Percentiles rank a stretch among this genome's conserved stretches.
phyloP scores from a whole-genome alignment of 2,113 vertebrate genomes.

The Marmota flaviventris region DNA sequence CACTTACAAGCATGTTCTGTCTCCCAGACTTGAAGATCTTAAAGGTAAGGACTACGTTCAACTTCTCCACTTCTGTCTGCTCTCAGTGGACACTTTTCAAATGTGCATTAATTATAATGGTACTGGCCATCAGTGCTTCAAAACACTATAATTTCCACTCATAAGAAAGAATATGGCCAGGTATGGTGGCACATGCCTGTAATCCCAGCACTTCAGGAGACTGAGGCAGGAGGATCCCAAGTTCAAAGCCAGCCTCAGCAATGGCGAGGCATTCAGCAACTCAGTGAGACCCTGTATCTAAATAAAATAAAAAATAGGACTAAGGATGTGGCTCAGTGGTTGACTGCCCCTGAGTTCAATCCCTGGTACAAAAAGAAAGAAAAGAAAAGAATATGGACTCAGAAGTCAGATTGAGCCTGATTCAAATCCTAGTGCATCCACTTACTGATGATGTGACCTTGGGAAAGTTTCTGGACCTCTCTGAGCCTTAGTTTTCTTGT shows the following conservation, averaged over 20 bases:
- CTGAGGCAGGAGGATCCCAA: too few relatives aligned
- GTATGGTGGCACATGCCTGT: too few relatives aligned
- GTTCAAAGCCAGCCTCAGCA: too few relatives aligned
- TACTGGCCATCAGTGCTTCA: not conserved
- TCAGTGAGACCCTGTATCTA: too few relatives aligned
- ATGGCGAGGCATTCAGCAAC: too few relatives aligned
- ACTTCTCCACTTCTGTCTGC: not conserved
- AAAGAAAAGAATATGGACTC: not conserved
- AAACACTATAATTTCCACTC: slow-evolving; percentile 5
- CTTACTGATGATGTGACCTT: not conserved
- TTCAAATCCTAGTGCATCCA: not conserved
- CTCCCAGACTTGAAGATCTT: slow-evolving; percentile 6
- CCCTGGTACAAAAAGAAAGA: too few relatives aligned
- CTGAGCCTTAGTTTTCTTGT: not conserved
- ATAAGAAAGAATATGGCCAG: not conserved
- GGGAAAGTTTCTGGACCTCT: not conserved
- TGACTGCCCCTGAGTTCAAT: too few relatives aligned
- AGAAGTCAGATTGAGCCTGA: slow-evolving; percentile 3
- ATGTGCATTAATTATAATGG: slow-evolving; percentile 1
- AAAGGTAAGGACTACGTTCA: not conserved
- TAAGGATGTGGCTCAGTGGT: too few relatives aligned
- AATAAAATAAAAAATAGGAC: too few relatives aligned
- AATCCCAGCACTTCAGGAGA: too few relatives aligned
- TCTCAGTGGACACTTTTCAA: not conserved
- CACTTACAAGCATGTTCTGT: not conserved